Conservation (phyloP, 2,888 invertebrate species). For the Endotricha flammealis region DNA sequence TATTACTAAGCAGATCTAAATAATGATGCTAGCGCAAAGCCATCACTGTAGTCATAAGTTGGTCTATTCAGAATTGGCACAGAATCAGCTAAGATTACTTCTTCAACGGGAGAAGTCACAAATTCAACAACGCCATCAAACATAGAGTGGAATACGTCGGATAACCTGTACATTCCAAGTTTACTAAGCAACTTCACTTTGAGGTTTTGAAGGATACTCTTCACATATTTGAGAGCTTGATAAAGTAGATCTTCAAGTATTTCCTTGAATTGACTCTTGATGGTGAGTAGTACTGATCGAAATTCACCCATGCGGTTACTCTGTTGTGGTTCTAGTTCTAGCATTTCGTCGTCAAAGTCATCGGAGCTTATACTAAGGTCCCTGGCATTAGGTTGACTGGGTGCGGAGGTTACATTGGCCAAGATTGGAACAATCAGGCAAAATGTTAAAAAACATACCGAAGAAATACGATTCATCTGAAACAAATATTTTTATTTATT, state of each 20-base stretch:
- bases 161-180: constrained; percentile 37
- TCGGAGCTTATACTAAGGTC: constrained; percentile 8
- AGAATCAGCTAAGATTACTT: constrained; percentile 8
- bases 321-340: constrained; percentile 13
- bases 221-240: constrained; percentile 30
- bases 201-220: constrained; percentile 28
- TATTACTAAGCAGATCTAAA: no score
- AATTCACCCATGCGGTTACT: constrained; percentile 25
- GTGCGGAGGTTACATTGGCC: constrained; percentile 5
- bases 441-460: constrained; percentile 3
- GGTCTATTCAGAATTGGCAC: constrained; percentile 6
- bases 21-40: constrained; percentile 16
- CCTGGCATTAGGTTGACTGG: constrained; percentile 4
- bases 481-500: no score
- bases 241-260: constrained; percentile 36
- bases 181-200: constrained; percentile 42
- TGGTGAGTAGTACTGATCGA: constrained; percentile 26
- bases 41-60: constrained; percentile 13
- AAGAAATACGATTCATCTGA: constrained; percentile 15
- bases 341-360: constrained; percentile 10
- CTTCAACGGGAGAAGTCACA: constrained; percentile 14
- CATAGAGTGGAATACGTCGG: constrained; percentile 36
- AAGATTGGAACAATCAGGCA: constrained; percentile 5
- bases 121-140: constrained; percentile 40
- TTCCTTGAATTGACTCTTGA: constrained; percentile 40